Evolutionary conservation across 1,140 invertebrate species (phyloP).

Genomic region (Metopolophium dirhodum): DNA sequence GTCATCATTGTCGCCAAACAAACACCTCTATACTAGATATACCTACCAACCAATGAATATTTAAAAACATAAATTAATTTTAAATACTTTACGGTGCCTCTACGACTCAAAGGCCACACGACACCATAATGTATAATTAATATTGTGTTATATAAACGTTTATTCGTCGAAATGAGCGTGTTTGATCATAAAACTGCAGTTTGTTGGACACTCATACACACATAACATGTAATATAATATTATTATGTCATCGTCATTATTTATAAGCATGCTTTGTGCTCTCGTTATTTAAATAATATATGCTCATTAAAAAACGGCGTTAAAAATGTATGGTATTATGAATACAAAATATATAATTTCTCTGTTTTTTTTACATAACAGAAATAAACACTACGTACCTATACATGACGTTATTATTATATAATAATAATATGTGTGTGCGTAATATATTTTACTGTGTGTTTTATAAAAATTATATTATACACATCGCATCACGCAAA

Average conservation of each 20-base stretch:
- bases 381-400: background rate
- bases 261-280: background rate
- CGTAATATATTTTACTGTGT: background rate
- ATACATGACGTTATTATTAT: background rate
- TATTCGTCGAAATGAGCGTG: background rate
- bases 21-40: background rate
- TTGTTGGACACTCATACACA: background rate
- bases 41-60: background rate
- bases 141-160: background rate
- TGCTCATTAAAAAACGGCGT: background rate
- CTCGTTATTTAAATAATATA: background rate
- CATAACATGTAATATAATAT: background rate
- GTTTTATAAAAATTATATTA: background rate
- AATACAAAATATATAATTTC: background rate
- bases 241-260: slow-evolving; percentile 8
- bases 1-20: background rate
- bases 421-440: background rate
- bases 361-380: background rate
- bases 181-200: background rate
- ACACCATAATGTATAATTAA: background rate
- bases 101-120: background rate
- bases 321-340: too few species aligned
- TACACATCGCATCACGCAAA: background rate
- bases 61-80: background rate
- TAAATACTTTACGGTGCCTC: background rate